Conservation (phyloP, 2,113 vertebrate genomes). For the Scatophagus argus region DNA sequence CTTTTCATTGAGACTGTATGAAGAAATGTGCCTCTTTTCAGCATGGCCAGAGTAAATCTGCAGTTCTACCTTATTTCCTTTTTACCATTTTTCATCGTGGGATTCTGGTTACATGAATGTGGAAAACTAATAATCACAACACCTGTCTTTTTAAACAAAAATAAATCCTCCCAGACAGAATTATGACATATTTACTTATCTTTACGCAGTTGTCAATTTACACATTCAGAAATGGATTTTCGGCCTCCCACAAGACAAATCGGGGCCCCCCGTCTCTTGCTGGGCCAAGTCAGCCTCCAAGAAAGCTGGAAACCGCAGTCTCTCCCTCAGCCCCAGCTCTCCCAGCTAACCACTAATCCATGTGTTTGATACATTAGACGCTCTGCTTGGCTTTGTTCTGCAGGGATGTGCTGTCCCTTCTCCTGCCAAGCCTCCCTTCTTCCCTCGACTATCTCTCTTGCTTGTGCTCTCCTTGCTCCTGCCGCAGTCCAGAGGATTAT, state of each 20-base stretch:
- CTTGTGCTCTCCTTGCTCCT: conserved; percentile 53
- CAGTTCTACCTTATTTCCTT: conserved; percentile 27
- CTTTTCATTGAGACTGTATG: not conserved
- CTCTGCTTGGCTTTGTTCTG: conserved; percentile 79
- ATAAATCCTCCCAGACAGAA: conserved; percentile 69
- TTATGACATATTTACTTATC: conserved; percentile 80
- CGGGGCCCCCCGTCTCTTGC: conserved; percentile 65
- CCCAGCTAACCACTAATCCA: conserved; percentile 85
- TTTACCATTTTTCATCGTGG: conserved; percentile 53
- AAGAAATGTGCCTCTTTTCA: conserved; percentile 23
- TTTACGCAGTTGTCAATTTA: conserved; percentile 81
- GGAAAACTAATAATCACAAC: conserved; percentile 73
- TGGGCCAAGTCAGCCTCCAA: conserved; percentile 77
- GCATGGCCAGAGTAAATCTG: conserved; percentile 1
- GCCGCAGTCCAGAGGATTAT: conserved; percentile 79
- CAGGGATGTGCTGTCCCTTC: conserved; percentile 76
- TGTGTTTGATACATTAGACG: conserved; percentile 87
- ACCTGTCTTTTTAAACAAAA: conserved; percentile 75
- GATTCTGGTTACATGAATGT: conserved; percentile 66
- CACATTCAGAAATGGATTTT: conserved; percentile 76
- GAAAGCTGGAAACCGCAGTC: conserved; percentile 81
- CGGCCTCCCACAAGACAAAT: conserved; percentile 77
- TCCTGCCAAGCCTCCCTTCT: conserved; percentile 74
- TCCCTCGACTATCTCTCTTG: conserved; percentile 63
- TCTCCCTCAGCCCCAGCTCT: conserved; percentile 74